These are phyloP conservation scores for Chironomus tepperi DNA, from an alignment of 1,140 invertebrate genomes.

Conservation along the genomic window DNA sequence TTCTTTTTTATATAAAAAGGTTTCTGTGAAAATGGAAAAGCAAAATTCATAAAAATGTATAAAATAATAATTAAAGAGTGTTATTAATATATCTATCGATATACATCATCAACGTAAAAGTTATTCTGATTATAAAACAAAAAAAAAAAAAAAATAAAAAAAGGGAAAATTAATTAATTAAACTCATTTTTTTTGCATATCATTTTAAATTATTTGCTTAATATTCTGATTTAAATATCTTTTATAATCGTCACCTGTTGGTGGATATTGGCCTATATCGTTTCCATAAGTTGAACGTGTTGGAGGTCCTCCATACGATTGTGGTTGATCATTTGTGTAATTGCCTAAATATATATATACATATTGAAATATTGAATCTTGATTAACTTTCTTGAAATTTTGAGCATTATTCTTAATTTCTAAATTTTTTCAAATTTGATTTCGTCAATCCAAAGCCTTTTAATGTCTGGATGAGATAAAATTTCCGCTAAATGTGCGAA, in stretches of 20 bases:
- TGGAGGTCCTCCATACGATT: slow-evolving; percentile 37
- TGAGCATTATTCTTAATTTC: background rate
- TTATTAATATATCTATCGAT: too few relatives aligned
- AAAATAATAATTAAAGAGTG: too few relatives aligned
- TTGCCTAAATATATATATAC: slow-evolving; percentile 28
- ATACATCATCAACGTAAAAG: too few relatives aligned
- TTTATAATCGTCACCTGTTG: slow-evolving; percentile 10
- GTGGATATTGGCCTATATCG: slow-evolving; percentile 28
- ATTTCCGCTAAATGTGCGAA: background rate
- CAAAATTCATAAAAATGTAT: too few relatives aligned
- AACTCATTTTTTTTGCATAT: slow-evolving; percentile 3
- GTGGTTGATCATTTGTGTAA: slow-evolving; percentile 37
- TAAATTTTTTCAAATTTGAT: background rate
- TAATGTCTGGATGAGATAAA: slow-evolving; percentile 2
- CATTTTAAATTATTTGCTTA: slow-evolving; percentile 16
- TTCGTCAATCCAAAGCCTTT: background rate
- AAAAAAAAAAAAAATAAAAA: too few relatives aligned
- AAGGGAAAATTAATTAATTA: too few relatives aligned
- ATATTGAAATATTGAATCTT: background rate
- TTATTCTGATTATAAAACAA: too few relatives aligned
- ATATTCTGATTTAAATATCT: slow-evolving; percentile 15
- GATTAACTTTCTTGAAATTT: slow-evolving; percentile 4
- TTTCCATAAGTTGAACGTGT: slow-evolving; percentile 37
- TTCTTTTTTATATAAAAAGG: too few relatives aligned
- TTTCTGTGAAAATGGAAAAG: too few relatives aligned